phyloP scores from a whole-genome alignment of 2,113 vertebrate species.

The Microtus montanus region DNA sequence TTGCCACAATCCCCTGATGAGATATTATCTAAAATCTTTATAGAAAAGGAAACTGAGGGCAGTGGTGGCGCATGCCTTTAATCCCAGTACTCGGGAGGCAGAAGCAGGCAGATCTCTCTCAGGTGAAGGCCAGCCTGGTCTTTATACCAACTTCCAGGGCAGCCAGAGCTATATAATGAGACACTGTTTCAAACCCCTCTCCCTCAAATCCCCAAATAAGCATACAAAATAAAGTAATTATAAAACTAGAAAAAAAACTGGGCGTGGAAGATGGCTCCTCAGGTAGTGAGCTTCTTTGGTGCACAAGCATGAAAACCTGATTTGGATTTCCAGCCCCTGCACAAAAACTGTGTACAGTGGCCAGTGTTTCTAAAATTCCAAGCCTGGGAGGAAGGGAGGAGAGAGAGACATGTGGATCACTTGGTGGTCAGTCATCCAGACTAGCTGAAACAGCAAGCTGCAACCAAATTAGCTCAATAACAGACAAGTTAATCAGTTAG shows the following conservation, averaged over 20 bases:
- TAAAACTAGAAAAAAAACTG: not conserved
- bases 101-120: not conserved
- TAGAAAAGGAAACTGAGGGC: not conserved
- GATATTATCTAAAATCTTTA: constrained; percentile 9
- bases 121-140: not conserved
- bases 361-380: not conserved
- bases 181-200: not conserved
- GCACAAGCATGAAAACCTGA: not conserved
- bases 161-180: not conserved
- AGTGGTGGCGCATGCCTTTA: not conserved
- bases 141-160: not conserved
- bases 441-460: not conserved
- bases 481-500: too few species aligned
- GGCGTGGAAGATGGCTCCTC: too few species aligned
- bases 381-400: not conserved
- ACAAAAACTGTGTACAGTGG: not conserved
- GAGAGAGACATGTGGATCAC: not conserved
- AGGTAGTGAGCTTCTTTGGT: not conserved
- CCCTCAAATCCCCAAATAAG: not conserved
- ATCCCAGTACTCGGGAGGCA: not conserved
- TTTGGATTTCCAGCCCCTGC: not conserved
- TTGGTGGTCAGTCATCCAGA: not conserved
- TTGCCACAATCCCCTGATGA: not conserved
- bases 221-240: not conserved
- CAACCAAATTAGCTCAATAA: not conserved